These are phyloP conservation scores for Propithecus perrieri DNA, from an alignment of 2,797 vertebrate genomes.

Conservation along the genomic window DNA sequence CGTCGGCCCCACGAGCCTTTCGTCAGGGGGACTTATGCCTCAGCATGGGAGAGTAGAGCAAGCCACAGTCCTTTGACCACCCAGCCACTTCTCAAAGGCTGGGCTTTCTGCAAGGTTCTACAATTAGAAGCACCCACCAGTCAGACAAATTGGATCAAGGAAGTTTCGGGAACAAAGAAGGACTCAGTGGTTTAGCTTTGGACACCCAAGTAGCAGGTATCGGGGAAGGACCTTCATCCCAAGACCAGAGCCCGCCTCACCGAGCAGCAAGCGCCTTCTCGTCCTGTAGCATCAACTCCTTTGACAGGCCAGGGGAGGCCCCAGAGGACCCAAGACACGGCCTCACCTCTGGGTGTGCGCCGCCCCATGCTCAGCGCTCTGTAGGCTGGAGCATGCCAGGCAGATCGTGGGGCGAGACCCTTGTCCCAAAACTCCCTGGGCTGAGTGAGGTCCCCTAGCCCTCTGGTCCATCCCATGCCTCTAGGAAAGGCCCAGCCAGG, in stretches of 20 bases:
- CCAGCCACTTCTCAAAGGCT: not conserved
- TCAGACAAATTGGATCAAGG: not conserved
- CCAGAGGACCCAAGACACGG: accelerated
- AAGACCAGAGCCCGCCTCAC: accelerated
- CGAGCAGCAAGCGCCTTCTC: accelerated
- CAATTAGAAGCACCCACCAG: not conserved
- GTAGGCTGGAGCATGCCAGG: accelerated
- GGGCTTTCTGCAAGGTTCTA: not conserved
- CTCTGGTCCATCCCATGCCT: not conserved
- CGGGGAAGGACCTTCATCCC: not conserved
- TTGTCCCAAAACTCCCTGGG: no score
- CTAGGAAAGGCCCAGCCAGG: not conserved
- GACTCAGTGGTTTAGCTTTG: no score
- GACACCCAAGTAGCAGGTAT: not conserved
- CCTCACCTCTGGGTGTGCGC: not conserved
- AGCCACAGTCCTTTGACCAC: not conserved
- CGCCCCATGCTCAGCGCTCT: not conserved
- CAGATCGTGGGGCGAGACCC: accelerated
- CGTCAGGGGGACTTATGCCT: not conserved
- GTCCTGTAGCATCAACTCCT: not conserved
- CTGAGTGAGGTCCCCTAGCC: not conserved
- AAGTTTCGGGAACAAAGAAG: no score
- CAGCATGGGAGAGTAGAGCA: accelerated
- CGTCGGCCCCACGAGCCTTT: not conserved
- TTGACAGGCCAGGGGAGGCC: not conserved